These are phyloP conservation scores for Melanotaenia trifasciata DNA, from an alignment of 2,797 vertebrate species.

Conservation along the genomic window DNA sequence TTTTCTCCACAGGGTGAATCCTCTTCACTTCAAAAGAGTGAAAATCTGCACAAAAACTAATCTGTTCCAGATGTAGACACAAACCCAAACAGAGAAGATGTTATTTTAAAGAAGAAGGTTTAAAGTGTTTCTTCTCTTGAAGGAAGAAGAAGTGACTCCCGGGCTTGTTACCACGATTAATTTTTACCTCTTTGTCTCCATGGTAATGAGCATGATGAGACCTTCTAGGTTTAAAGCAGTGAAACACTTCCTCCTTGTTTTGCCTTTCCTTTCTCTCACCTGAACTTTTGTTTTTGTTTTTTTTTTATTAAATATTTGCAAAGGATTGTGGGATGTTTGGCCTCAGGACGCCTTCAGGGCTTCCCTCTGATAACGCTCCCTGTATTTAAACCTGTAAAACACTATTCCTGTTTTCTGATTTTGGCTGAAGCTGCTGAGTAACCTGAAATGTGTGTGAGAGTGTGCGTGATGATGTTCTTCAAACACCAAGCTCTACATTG, in stretches of 20 bases:
- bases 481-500: slow-evolving; percentile 49
- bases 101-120: no score
- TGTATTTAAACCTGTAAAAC: slow-evolving; percentile 53
- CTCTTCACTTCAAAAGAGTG: no score
- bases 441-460: slow-evolving; percentile 27
- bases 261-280: slow-evolving; percentile 20
- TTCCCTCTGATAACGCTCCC: slow-evolving; percentile 25
- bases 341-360: slow-evolving; percentile 9
- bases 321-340: slow-evolving; percentile 22
- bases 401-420: slow-evolving; percentile 58
- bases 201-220: no score
- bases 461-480: slow-evolving; percentile 27
- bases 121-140: no score
- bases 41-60: no score
- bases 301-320: slow-evolving; percentile 15
- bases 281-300: slow-evolving; percentile 2
- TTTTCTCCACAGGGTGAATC: no score
- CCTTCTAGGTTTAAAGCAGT: no score
- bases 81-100: no score
- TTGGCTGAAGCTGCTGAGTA: slow-evolving; percentile 66
- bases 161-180: no score
- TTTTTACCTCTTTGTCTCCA: no score
- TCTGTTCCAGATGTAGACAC: no score
- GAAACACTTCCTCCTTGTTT: slow-evolving; percentile 13
- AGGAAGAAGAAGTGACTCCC: no score